Evolutionary conservation across 1,140 invertebrate species (phyloP).

Genomic region (Vollenhovia emeryi): DNA sequence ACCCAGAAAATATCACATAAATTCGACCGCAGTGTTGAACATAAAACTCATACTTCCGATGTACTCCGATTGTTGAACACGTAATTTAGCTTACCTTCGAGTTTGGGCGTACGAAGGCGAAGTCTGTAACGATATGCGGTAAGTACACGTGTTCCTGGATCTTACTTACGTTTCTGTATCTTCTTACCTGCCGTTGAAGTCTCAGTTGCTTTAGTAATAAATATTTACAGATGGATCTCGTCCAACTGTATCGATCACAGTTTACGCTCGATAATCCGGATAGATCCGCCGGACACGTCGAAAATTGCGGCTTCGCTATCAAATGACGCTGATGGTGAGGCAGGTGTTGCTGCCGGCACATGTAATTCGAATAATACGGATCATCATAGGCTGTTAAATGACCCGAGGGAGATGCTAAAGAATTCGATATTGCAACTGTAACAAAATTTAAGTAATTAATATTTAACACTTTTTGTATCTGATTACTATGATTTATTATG

Average conservation of each 20-base stretch:
- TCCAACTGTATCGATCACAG: constrained; percentile 58
- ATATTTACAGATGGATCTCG: constrained; percentile 69
- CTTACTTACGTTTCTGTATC: not conserved
- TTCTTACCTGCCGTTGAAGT: constrained; percentile 68
- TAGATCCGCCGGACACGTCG: constrained; percentile 45
- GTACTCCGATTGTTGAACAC: constrained; percentile 11
- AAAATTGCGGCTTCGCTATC: constrained; percentile 65
- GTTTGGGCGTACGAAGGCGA: constrained; percentile 4
- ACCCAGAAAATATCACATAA: constrained; percentile 21
- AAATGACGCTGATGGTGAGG: constrained; percentile 71
- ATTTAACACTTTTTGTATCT: constrained; percentile 7
- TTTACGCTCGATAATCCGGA: constrained; percentile 54
- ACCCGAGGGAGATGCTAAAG: constrained; percentile 72
- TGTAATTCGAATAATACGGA: constrained; percentile 74
- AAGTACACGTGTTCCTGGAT: not conserved
- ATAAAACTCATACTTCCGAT: constrained; percentile 12
- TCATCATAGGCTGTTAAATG: constrained; percentile 50
- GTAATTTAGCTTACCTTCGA: constrained; percentile 28
- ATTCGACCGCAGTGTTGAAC: not conserved
- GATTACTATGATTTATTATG: not conserved
- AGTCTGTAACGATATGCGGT: constrained; percentile 35
- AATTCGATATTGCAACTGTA: constrained; percentile 76
- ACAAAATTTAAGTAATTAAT: constrained; percentile 56
- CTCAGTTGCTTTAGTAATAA: constrained; percentile 68
- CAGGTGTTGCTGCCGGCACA: constrained; percentile 74